phyloP scores from a whole-genome alignment of 2,113 vertebrate species.

The Nannospalax galili region DNA sequence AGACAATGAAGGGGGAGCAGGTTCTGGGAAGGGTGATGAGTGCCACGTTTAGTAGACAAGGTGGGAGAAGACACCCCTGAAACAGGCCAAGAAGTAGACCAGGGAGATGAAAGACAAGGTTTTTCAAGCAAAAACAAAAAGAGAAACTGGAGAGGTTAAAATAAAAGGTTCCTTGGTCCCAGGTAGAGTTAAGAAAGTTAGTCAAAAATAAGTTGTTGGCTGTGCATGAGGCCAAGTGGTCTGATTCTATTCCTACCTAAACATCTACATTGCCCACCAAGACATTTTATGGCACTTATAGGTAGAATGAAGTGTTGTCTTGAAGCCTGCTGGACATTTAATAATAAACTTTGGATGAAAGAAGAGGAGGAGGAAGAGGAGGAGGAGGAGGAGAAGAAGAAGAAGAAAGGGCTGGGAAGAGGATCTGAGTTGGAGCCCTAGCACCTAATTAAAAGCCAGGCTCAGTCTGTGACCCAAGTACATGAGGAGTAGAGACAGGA shows the following conservation, averaged over 20 bases:
- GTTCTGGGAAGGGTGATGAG: background rate
- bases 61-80: background rate
- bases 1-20: background rate
- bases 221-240: background rate
- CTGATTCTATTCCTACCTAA: background rate
- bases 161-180: background rate
- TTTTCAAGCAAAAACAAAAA: background rate
- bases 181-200: background rate
- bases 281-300: background rate
- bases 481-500: too few relatives aligned
- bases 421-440: too few relatives aligned
- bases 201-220: background rate
- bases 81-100: background rate
- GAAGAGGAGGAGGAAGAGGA: background rate
- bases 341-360: background rate
- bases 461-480: too few relatives aligned
- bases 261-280: background rate
- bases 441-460: too few relatives aligned
- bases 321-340: background rate
- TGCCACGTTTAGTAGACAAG: background rate
- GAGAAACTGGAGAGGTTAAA: background rate
- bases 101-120: background rate
- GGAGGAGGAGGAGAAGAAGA: background rate
- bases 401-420: fast-evolving
- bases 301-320: background rate